These are phyloP conservation scores for Alexandromys fortis DNA, from an alignment of 2,113 vertebrate genomes.

Conservation along the genomic window DNA sequence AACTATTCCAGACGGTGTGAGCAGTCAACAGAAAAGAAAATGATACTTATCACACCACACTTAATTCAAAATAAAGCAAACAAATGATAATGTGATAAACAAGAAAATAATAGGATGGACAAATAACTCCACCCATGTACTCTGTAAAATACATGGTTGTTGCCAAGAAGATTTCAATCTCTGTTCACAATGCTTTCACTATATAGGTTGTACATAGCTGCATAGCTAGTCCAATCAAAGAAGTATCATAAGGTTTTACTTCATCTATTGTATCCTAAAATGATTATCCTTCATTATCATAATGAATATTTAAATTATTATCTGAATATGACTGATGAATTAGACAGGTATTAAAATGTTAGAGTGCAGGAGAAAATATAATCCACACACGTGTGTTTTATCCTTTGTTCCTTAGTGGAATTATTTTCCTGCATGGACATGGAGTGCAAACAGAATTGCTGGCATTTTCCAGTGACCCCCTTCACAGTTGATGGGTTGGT, in stretches of 20 bases:
- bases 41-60: not conserved
- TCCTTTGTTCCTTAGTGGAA: not conserved
- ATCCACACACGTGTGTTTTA: not conserved
- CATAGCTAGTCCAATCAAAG: not conserved
- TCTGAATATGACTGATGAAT: not conserved
- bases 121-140: not conserved
- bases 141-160: not conserved
- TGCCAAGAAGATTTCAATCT: not conserved
- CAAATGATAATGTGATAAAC: not conserved
- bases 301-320: not conserved
- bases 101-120: not conserved
- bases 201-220: not conserved
- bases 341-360: not conserved
- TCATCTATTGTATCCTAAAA: not conserved
- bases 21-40: not conserved
- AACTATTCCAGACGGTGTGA: not conserved
- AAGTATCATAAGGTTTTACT: not conserved
- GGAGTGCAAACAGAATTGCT: not conserved
- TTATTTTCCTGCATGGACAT: not conserved
- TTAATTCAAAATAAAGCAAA: not conserved
- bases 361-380: not conserved
- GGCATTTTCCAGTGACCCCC: not conserved
- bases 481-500: not conserved
- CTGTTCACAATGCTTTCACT: not conserved
- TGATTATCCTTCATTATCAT: not conserved